Evolutionary conservation across 2,797 vertebrate species (phyloP).

Genomic region (Sciaenops ocellatus): DNA sequence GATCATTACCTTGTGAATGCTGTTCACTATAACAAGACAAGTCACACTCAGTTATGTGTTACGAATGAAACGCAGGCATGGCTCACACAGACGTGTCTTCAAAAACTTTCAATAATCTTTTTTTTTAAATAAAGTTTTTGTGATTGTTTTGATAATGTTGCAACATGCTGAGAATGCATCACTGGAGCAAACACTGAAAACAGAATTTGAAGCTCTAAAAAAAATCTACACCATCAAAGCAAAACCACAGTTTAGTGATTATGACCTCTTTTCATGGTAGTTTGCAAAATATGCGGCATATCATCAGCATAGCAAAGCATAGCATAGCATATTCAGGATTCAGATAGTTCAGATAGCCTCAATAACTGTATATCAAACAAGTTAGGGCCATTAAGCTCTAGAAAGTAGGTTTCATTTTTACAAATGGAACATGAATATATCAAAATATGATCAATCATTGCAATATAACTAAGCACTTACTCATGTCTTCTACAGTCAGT

Average conservation of each 20-base stretch:
- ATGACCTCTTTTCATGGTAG: neutral
- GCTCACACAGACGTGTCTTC: neutral
- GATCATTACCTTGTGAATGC: slow-evolving; percentile 69
- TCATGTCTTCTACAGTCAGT: neutral
- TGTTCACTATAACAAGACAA: slow-evolving; percentile 38
- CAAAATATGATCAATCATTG: too few species aligned
- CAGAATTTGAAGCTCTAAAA: neutral
- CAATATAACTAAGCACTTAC: neutral
- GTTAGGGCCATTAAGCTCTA: neutral
- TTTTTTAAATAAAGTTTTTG: slow-evolving; percentile 12
- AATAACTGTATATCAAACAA: neutral
- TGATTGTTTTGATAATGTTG: slow-evolving; percentile 8
- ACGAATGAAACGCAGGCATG: slow-evolving; percentile 23
- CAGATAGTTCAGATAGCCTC: neutral
- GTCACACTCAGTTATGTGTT: neutral
- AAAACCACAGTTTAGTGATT: neutral
- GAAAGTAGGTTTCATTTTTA: neutral
- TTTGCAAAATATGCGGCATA: neutral
- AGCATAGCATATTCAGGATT: neutral
- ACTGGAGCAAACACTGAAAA: slow-evolving; percentile 1
- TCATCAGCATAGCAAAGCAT: neutral
- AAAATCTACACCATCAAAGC: too few species aligned
- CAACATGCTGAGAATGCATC: neutral
- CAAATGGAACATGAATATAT: too few species aligned
- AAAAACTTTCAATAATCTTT: slow-evolving; percentile 3